Evolutionary conservation across 2,888 invertebrate genomes (phyloP), one percentile per base, ranked within the genome.

Genomic region (Thymelicus sylvestris): DNA sequence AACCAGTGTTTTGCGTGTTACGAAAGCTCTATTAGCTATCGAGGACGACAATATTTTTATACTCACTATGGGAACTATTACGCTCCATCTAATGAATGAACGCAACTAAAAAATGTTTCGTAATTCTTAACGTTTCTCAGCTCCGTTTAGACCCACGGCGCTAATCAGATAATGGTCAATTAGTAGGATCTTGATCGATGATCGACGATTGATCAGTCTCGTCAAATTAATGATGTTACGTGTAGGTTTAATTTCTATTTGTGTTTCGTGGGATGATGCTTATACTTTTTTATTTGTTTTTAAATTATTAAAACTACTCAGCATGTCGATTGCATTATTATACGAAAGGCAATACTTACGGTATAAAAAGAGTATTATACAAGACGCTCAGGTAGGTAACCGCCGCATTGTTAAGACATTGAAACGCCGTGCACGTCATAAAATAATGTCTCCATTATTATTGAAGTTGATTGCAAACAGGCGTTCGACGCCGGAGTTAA

Each of bases 1-100:
- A 86, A 86, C 86, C 85, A 90, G 81, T 79, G 80, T 81, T 85
- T 89, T 83, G 89, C 88, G 87, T 90, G 91, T 88, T 89, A 86
- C 89, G 85, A 87, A 86, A 88, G 84, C 78, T 77, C 79, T 78
- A 80, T 82, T 82, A 81, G 75, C 74, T 75, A 79, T 80, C 74
- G 74, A 74, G 77, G 74, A 78, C 79, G 78, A 78, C 75, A 79
- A 74, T 80, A 75, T 77, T 78, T 78, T 74, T 71, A 76, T 70
- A 67, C 65, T 44, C 48, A 59, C 71, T 60, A 76, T 75, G 73
- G 66, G 74, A 73, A 74, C 67, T 10, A 19, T 62, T 52, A n/a
- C 3, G 48, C n/a, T 7, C 41, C 41, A 60, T 47, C 44, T 55
- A 55, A n/a, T 63, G 55, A 68, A 63, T 57, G 19, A 68, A 52